A percentile compares a stretch with the other conserved stretches of the same genome.
Conservation (phyloP, 2,113 vertebrate genomes). For the Pongo pygmaeus region DNA sequence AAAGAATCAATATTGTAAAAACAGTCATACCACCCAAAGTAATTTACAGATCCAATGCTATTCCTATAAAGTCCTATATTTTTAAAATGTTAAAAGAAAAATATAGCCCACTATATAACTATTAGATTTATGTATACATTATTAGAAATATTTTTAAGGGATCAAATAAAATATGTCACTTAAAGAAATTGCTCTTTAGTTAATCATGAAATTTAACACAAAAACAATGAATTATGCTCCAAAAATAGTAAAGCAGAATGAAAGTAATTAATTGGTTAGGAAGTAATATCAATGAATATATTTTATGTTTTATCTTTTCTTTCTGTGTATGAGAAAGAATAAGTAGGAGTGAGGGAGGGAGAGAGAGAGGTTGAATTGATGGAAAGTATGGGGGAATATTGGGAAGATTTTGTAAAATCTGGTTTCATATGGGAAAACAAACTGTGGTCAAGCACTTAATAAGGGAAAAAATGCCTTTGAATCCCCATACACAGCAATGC, state of each 20-base stretch:
- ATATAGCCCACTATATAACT: neutral
- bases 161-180: neutral
- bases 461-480: neutral
- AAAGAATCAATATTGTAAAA: too few species aligned
- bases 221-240: neutral
- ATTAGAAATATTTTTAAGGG: constrained; percentile 5
- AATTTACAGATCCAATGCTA: too few species aligned
- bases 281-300: neutral
- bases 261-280: neutral
- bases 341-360: too few species aligned
- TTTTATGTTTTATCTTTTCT: neutral
- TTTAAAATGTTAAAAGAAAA: constrained; percentile 9
- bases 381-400: neutral
- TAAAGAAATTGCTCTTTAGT: neutral
- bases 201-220: constrained; percentile 26
- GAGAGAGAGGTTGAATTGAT: neutral
- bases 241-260: neutral
- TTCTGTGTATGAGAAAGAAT: neutral
- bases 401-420: neutral
- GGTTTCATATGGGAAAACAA: neutral
- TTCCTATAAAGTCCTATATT: neutral
- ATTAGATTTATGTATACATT: neutral
- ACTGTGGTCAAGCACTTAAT: neutral
- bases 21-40: too few species aligned
- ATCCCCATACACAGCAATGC: neutral